Evolutionary conservation across 2,797 vertebrate species (phyloP), one percentile per base, ranked within the genome.

Genomic region (Pseudochromis fuscus): DNA sequence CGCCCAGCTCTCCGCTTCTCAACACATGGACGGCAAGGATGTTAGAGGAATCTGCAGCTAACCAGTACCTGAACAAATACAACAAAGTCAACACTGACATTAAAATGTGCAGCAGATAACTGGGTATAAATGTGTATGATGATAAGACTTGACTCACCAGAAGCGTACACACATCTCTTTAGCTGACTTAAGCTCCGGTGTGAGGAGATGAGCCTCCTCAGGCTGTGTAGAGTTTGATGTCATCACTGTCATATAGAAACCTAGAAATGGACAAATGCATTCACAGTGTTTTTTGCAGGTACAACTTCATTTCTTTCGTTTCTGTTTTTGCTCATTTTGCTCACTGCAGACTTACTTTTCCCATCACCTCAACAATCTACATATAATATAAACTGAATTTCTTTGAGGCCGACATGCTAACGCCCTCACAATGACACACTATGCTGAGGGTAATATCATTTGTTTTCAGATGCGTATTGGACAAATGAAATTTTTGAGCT

Each of bases 91-190:
- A 40, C 2, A 31, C 11, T 30, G 16, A 48, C 23, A 61, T 37
- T 31, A 19, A 51, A 4, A 24, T 33, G 2, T 44, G 0, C n/a
- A 8, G 11, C 40, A 57, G 28, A 53, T 9, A 18, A 27, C 19
- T 3, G 12, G 1, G 27, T 23, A 12, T 42, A 8, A n/a, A 37
- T 31, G 30, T 55, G 15, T 55, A 24, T 46, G 13, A 21, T 11
- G n/a, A 50, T 15, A 67, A 15, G 8, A 37, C 4, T 33, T 31
- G 58, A 72, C 91, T 82, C 74, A 95, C 94, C 94, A 95, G 86
- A 95, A 95, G 44, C 80, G 87, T 2, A 92, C 51, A 79, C 93
- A 94, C 59, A 86, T 83, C 62, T 90, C 90, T 56, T 72, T 19
- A 5, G 37, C 64, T 45, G 88, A 30, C 7, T 13, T 42, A 7